phyloP scores from a whole-genome alignment of 1,140 invertebrate species.

The Drosophila pandora region DNA sequence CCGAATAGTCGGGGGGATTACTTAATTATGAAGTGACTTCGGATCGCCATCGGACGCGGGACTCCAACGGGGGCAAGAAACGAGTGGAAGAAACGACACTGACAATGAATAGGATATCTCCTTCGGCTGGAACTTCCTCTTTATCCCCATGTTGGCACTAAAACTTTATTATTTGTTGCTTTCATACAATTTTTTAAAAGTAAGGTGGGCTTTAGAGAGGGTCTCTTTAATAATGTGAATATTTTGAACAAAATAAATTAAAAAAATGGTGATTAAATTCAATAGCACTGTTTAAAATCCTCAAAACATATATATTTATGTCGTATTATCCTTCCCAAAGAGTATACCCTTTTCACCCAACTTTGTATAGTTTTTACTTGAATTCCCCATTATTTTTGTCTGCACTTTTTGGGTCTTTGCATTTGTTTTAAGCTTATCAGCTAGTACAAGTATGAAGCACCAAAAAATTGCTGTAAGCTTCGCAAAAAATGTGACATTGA shows the following conservation, averaged over 20 bases:
- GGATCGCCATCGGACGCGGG: constrained; percentile 12
- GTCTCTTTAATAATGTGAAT: too few species aligned
- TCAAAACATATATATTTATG: too few species aligned
- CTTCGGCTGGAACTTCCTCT: constrained; percentile 31
- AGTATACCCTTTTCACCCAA: not conserved
- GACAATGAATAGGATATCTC: constrained; percentile 13
- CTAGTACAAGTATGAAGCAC: constrained; percentile 48
- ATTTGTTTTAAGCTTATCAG: constrained; percentile 72
- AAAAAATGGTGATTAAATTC: too few species aligned
- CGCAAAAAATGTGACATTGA: constrained; percentile 76
- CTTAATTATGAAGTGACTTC: constrained; percentile 72
- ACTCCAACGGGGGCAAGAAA: not conserved
- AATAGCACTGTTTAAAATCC: too few species aligned
- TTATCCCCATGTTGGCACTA: not conserved
- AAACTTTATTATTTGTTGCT: constrained; percentile 18
- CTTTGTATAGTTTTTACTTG: not conserved
- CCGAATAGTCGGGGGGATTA: constrained; percentile 69
- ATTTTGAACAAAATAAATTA: not conserved
- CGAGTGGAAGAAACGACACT: constrained; percentile 14
- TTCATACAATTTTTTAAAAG: too few species aligned
- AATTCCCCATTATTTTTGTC: constrained; percentile 22
- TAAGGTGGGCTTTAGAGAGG: too few species aligned
- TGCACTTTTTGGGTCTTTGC: constrained; percentile 38
- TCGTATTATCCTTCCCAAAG: not conserved
- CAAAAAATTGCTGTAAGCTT: constrained; percentile 74